Conservation (phyloP, 2,888 invertebrate species). For the Protophormia terraenovae region DNA sequence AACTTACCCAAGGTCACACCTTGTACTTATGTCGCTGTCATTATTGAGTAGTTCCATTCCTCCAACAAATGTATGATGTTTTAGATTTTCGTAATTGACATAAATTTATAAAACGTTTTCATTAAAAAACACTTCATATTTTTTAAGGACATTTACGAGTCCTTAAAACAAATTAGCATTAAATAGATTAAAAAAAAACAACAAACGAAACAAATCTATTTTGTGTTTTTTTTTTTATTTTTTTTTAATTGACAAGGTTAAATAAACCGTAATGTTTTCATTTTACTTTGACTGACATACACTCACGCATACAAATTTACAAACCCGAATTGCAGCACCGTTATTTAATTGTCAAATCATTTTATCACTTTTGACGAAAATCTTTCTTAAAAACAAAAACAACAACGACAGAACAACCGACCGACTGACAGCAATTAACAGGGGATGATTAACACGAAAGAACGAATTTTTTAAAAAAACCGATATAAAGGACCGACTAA, state of each 20-base stretch:
- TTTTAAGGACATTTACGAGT: conserved; percentile 5
- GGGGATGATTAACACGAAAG: conserved; percentile 42
- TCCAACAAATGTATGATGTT: conserved; percentile 1
- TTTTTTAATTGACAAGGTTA: conserved; percentile 39
- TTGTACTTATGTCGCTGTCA: neutral
- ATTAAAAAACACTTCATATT: neutral
- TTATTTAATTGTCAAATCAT: conserved; percentile 56
- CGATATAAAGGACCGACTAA: neutral
- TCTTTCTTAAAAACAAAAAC: conserved; percentile 10
- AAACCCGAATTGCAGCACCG: neutral
- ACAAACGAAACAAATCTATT: neutral
- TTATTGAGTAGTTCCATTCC: neutral
- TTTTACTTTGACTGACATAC: neutral
- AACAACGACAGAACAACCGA: neutral
- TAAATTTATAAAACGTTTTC: neutral
- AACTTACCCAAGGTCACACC: conserved; percentile 3
- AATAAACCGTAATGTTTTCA: conserved; percentile 2
- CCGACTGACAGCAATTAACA: neutral
- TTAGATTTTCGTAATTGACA: neutral
- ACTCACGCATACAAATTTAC: neutral
- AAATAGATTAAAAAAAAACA: neutral
- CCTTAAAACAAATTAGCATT: conserved; percentile 34
- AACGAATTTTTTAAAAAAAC: neutral
- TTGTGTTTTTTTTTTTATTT: neutral
- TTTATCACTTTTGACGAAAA: conserved; percentile 48